Evolutionary conservation across 37 sponge, comb jelly and placozoan genomes (phyloP).

Genomic region (Beroe ovata): DNA sequence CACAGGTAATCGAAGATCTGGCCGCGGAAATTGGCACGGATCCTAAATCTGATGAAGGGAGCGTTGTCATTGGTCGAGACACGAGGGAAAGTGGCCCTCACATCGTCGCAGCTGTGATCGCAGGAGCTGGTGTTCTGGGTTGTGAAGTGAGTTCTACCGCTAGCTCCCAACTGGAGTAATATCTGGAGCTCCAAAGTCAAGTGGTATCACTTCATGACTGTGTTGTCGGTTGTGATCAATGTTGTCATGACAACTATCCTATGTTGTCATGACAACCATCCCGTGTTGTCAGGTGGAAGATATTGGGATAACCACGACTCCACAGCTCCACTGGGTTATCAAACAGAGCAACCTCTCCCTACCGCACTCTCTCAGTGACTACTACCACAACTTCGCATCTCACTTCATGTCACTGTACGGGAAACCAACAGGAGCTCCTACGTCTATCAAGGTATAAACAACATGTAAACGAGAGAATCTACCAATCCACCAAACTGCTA

Average conservation of each 20-base stretch:
- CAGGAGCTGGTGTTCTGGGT: background rate
- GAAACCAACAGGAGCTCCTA: background rate
- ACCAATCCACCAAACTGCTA: no score
- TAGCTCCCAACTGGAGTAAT: no score
- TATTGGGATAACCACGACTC: constrained; percentile 25
- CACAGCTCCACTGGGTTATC: constrained; percentile 51
- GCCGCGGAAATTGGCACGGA: background rate
- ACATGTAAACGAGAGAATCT: no score
- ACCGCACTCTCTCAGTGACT: constrained; percentile 1
- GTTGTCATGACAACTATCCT: no score
- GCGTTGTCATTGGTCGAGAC: constrained; percentile 14
- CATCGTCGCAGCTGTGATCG: constrained; percentile 14
- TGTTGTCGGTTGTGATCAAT: no score
- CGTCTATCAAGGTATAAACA: constrained; percentile 28
- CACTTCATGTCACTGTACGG: constrained; percentile 7
- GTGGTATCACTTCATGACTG: no score
- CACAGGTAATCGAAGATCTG: constrained; percentile 16
- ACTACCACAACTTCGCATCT: background rate
- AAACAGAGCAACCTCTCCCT: constrained; percentile 24
- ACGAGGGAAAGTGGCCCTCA: constrained; percentile 21
- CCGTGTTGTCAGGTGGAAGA: constrained; percentile 12
- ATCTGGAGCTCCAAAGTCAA: no score
- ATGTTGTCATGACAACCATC: background rate
- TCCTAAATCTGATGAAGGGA: background rate
- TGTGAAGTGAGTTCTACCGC: constrained; percentile 11